Base-by-base conservation (phyloP, 1,140 invertebrate species). In the Heliconius nattereri region DNA sequence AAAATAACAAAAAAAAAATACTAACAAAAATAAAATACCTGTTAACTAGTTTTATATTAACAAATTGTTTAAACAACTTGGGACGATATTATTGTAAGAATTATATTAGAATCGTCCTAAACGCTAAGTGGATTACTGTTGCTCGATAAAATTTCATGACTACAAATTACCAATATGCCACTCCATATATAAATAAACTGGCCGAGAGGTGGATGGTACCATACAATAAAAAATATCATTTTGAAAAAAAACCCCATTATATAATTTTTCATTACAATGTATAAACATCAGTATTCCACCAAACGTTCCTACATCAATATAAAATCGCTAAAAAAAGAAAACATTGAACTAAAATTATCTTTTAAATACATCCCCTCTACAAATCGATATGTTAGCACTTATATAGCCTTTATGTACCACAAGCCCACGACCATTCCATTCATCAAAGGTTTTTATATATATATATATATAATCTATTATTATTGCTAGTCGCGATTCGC, bases 41-140 rank as follows among this genome's bases (percentile, higher is more conserved):
- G 87, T 84, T 85, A 88, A 85, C 87, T 90, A 94, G 78, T 81
- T 83, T 80, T 86, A 91, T 81, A 89, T 88, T 88, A 94, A 94
- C 90, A 91, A 92, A 91, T 89, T 86, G 85, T 89, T 89, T 87
- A 91, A 91, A 92, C 88, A 90, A 91, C 85, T 91, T 85, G 78
- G 92, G 93, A 94, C 93, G 93, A 94, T 93, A 87, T 93, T 90
- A 92, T 91, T 92, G 89, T 94, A 93, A 94, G 93, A 94, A 94
- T 94, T 93, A 94, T 94, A 94, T 93, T 91, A 93, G 87, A 91
- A 94, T 94, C 93, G 93, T 93, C 93, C 93, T 84, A 85, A 80
- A 89, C 81, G 89, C 86, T 78, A 71, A 74, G 52, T 90, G 88
- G 79, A 92, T 92, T 94, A 90, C 89, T 87, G 71, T 73, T 87